A percentile compares a stretch with the other conserved stretches of the same genome.
These are phyloP conservation scores for Ditula angustiorana DNA, from an alignment of 2,888 invertebrate species.

Conservation along the genomic window DNA sequence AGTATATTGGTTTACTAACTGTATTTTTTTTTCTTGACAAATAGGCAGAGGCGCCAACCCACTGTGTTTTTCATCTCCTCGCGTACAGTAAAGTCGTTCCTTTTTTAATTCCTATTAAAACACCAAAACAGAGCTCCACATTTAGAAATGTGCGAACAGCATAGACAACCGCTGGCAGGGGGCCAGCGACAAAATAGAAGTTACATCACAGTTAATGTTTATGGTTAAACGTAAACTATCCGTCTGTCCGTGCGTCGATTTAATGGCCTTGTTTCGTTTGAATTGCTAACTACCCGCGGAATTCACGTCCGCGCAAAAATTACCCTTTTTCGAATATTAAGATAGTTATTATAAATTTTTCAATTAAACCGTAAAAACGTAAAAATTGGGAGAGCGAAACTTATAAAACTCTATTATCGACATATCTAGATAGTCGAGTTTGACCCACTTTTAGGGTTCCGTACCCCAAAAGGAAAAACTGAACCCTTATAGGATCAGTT, in stretches of 20 bases:
- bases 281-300: neutral
- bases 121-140: conserved; percentile 28
- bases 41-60: too few species aligned
- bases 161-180: conserved; percentile 31
- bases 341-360: too few species aligned
- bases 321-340: neutral
- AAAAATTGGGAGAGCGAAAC: too few species aligned
- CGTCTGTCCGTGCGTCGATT: conserved; percentile 30
- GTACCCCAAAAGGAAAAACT: too few species aligned
- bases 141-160: conserved; percentile 38
- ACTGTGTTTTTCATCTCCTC: too few species aligned
- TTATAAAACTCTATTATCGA: too few species aligned
- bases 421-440: too few species aligned
- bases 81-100: neutral
- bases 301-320: neutral
- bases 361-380: too few species aligned
- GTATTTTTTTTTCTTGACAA: too few species aligned
- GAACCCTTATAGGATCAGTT: too few species aligned
- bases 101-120: conserved; percentile 33
- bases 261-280: conserved; percentile 34
- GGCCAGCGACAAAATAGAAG: conserved; percentile 37
- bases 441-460: too few species aligned
- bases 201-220: conserved; percentile 39
- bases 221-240: conserved; percentile 31
- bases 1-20: too few species aligned